These are phyloP conservation scores for Encarsia formosa DNA, from an alignment of 2,888 invertebrate species.

Conservation along the genomic window DNA sequence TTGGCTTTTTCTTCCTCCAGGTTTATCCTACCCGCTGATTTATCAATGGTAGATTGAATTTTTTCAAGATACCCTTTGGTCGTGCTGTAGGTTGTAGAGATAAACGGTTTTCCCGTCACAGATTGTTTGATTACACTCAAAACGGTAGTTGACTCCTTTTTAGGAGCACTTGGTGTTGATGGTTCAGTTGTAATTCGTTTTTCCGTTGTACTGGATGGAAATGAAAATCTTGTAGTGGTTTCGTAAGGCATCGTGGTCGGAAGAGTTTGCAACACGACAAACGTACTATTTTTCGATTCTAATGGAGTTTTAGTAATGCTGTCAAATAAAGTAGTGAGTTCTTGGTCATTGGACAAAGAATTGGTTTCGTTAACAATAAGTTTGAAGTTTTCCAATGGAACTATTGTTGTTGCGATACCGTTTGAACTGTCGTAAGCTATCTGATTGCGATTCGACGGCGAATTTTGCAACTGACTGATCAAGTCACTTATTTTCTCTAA, in stretches of 20 bases:
- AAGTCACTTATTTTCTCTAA: conserved; percentile 23
- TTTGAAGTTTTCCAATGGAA: conserved; percentile 16
- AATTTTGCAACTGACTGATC: conserved; percentile 18
- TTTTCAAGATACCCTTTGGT: conserved; percentile 21
- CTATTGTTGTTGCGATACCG: conserved; percentile 14
- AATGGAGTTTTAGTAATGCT: not conserved
- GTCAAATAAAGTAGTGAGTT: conserved; percentile 6
- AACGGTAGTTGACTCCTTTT: not conserved
- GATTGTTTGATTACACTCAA: conserved; percentile 5
- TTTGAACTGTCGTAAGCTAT: conserved; percentile 8
- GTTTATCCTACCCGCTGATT: conserved; percentile 23
- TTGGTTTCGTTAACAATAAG: conserved; percentile 8
- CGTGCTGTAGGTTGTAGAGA: conserved; percentile 10
- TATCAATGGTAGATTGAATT: conserved; percentile 25
- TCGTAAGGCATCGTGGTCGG: not conserved
- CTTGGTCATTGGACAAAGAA: not conserved
- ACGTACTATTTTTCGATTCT: conserved; percentile 11
- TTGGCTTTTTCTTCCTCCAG: conserved; percentile 28
- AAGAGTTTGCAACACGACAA: conserved; percentile 6
- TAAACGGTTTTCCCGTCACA: conserved; percentile 9
- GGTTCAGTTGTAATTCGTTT: conserved; percentile 1
- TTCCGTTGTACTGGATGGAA: conserved; percentile 3
- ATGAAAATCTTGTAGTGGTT: conserved; percentile 2
- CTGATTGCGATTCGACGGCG: conserved; percentile 1
- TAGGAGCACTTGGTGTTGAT: not conserved